Evolutionary conservation across 23 tunicate species (phyloP), one percentile per base, ranked within the genome.

Genomic region (Trididemnum nubilum): DNA sequence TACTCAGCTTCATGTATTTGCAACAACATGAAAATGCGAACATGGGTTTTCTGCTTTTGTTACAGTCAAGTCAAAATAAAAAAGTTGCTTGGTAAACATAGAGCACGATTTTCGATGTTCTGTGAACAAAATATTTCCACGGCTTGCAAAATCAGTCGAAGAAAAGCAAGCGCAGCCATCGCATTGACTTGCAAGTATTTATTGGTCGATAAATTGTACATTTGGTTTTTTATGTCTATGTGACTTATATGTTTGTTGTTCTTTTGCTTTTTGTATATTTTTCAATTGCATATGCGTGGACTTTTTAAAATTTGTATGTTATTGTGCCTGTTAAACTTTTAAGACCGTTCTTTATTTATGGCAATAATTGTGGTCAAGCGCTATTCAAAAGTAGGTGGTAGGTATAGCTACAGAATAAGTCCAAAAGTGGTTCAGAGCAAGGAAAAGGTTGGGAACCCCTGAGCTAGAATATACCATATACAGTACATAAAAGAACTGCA

Each of bases 1-100:
- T 69, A 5, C 75, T 34, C 75, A 69, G 75, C 75, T 69, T 31
- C 75, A 29, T 19, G 33, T 69, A 31, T 69, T 69, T 69, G 7
- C 75, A 32, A 31, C 75, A 19, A 69, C 75, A 69, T 33, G 75
- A 38, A 38, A 69, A 34, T 69, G 75, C 38, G 38, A 32, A 63
- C 69, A 63, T 15, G 69, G 69, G 7, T 63, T 63, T 63, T 63
- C 69, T 63, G 23, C 69, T 63, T 63, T 63, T 63, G 27, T 63
- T 63, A 63, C 69, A 63, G 23, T 63, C 69, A 63, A 63, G 69
- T 63, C 69, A 28, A 63, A 63, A 23, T 15, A 24, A 63, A 63
- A 28, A 63, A 63, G 23, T 63, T 23, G 69, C 23, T 28, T 63
- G 27, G 25, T 63, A 63, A 63, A 15, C 69, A 4, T 28, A 63